Conservation (phyloP, 2,888 invertebrate genomes). For the Oxycera nigricornis region DNA sequence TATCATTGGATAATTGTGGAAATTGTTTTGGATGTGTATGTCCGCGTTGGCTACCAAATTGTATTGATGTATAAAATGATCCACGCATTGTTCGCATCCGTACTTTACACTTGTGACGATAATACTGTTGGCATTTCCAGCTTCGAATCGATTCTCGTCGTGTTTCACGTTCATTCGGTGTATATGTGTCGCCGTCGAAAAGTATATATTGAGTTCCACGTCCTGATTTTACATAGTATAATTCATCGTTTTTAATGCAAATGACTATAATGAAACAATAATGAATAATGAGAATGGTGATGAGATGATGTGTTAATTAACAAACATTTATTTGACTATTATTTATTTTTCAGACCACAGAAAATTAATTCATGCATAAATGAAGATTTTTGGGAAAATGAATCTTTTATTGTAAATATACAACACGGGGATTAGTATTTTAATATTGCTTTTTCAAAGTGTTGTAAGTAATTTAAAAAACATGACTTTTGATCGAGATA, state of each 20-base stretch:
- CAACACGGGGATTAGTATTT: too few relatives aligned
- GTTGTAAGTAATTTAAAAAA: too few relatives aligned
- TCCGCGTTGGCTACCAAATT: background rate
- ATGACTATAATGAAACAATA: background rate
- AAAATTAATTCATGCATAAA: too few relatives aligned
- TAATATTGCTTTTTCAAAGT: too few relatives aligned
- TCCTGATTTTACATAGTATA: slow-evolving; percentile 43
- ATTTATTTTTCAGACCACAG: too few relatives aligned
- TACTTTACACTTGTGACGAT: slow-evolving; percentile 46
- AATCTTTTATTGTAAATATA: too few relatives aligned
- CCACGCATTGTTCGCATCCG: slow-evolving; percentile 42
- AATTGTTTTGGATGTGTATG: slow-evolving; percentile 39
- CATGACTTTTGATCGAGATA: too few relatives aligned
- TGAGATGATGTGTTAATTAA: too few relatives aligned
- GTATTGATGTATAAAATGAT: slow-evolving; percentile 31
- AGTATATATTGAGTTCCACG: slow-evolving; percentile 48
- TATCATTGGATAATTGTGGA: slow-evolving; percentile 28
- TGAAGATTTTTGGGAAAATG: too few relatives aligned
- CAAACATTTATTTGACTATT: too few relatives aligned
- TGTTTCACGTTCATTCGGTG: slow-evolving; percentile 47
- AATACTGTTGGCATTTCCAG: slow-evolving; percentile 49
- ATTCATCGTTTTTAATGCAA: slow-evolving; percentile 38
- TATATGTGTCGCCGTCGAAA: slow-evolving; percentile 48
- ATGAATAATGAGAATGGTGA: too few relatives aligned
- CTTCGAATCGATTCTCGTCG: slow-evolving; percentile 21